Base-by-base conservation (phyloP, 2,797 vertebrate species). In the Lepidocolaptes lacrymiger region DNA sequence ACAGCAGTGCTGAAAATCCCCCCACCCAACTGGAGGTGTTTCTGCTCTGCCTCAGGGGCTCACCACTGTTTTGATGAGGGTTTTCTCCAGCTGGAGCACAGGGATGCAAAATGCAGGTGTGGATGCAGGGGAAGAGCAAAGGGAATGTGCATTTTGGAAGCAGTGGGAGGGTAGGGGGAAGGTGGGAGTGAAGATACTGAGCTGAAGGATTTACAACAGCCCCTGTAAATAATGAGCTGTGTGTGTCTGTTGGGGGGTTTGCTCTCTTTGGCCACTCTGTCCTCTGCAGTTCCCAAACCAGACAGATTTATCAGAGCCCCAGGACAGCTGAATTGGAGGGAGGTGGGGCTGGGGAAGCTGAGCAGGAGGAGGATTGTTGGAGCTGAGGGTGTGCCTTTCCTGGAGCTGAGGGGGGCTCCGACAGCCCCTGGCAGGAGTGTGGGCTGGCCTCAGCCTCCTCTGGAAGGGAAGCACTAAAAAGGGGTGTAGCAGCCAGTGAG, bases 381-480 rank as follows among this genome's bases (percentile, higher is more conserved):
- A 91, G 93, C 89, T 61, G 44, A 95, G 96, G 96, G 96, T 88
- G 96, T 96, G 96, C 4, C 0, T 84, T 97, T 97, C 96, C 95
- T 96, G 96, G 46, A 75, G 96, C 14, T 85, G 91, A 94, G 89
- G 87, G 94, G 89, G 54, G 80, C 85, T 92, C n/a, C 44, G 48
- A 85, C 54, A 91, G 89, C 72, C 52, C 2, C 56, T 5, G 62
- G 0, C 75, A 64, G 89, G 37, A 85, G 83, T 15, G 79, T 36
- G 41, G 87, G 85, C 59, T 82, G 85, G 94, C 58, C 59, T 20
- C 32, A 22, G 5, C 41, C 61, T n/a, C 22, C 61, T 54, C 68
- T 71, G 93, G 89, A 88, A 94, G 93, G 95, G 94, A 95, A 95
- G 69, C 51, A 37, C 15, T 77, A 72, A 95, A 90, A 94, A 91